Percentiles rank a stretch among this genome's conserved stretches.
These are phyloP conservation scores for Oryzias javanicus DNA, from an alignment of 2,113 vertebrate genomes.

Conservation along the genomic window DNA sequence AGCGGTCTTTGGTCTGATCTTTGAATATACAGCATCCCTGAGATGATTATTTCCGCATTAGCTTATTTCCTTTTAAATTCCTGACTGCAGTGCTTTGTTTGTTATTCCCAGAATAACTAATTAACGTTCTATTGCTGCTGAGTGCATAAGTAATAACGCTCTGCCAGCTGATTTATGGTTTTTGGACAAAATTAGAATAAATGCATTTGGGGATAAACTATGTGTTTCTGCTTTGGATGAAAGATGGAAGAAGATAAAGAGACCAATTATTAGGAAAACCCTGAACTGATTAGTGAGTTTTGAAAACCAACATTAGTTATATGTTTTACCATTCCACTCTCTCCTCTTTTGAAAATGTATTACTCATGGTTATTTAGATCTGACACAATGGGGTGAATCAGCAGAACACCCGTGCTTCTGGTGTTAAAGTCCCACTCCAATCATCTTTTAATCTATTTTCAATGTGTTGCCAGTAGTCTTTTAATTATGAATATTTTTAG, in stretches of 20 bases:
- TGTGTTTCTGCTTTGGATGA: constrained; percentile 12
- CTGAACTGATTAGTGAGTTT: constrained; percentile 41
- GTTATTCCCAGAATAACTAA: constrained; percentile 40
- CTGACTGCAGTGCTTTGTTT: constrained; percentile 14
- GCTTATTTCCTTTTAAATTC: constrained; percentile 2
- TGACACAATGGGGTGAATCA: constrained; percentile 13
- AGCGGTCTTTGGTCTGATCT: neutral
- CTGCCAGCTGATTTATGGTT: constrained; percentile 31
- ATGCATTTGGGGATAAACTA: constrained; percentile 25
- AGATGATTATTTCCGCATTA: constrained; percentile 24
- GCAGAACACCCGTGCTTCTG: neutral
- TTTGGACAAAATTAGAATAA: constrained; percentile 35
- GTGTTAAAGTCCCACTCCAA: too few relatives aligned
- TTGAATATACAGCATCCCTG: neutral
- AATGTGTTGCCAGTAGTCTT: too few relatives aligned
- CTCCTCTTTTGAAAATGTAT: neutral
- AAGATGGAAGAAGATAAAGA: constrained; percentile 18
- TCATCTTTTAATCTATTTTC: too few relatives aligned
- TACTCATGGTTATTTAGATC: constrained; percentile 34
- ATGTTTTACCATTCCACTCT: constrained; percentile 30
- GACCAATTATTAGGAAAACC: constrained; percentile 5
- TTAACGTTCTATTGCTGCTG: constrained; percentile 32
- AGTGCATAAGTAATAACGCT: constrained; percentile 33
- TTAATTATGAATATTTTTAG: too few relatives aligned
- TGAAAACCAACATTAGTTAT: constrained; percentile 39